Base-by-base conservation (phyloP, 2,113 vertebrate genomes). In the Pelvicachromis taeniatus region DNA sequence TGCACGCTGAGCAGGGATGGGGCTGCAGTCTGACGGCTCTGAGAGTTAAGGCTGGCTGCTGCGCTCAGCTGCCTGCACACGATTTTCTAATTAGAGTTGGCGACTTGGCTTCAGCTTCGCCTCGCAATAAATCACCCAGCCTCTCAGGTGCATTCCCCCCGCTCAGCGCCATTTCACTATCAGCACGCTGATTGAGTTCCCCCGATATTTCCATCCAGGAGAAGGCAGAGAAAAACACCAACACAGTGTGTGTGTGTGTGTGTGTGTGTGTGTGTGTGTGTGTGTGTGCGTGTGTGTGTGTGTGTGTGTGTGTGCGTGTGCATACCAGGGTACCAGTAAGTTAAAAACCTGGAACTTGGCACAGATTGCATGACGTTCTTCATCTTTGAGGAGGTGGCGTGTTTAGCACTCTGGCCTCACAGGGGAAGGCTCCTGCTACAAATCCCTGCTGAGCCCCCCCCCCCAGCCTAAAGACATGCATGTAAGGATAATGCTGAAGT, bases 71-170 rank as follows among this genome's bases (percentile, higher is more conserved):
- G 95, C 95, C 93, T 95, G 88, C 89, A 90, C 95, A 91, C 91
- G 95, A 94, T 95, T 96, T 96, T 95, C 93, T 96, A 96, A 96
- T 96, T 96, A 96, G 96, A 95, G 95, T 89, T 91, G 94, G 94
- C 84, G 94, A 94, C 94, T 94, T 84, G 93, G 93, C 94, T 94
- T 89, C 90, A 82, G 94, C 93, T 92, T 91, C 78, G 90, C 84
- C 91, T 88, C 56, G 95, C 94, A 94, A 96, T 96, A 96, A 96
- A 96, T 96, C 96, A 96, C 90, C 9, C 54, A 77, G 85, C 83
- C 92, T 95, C 95, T 96, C 95, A 95, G 95, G 95, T 96, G 94
- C 94, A 89, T 91, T 92, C 91, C 89, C 91, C 83, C 77, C 77
- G 90, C 91, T 90, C 92, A 80, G 87, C 91, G 93, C 90, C 94